A percentile compares a stretch with the other conserved stretches of the same genome.
Conservation (phyloP, 2,797 vertebrate genomes). For the Myotis vivesi region DNA sequence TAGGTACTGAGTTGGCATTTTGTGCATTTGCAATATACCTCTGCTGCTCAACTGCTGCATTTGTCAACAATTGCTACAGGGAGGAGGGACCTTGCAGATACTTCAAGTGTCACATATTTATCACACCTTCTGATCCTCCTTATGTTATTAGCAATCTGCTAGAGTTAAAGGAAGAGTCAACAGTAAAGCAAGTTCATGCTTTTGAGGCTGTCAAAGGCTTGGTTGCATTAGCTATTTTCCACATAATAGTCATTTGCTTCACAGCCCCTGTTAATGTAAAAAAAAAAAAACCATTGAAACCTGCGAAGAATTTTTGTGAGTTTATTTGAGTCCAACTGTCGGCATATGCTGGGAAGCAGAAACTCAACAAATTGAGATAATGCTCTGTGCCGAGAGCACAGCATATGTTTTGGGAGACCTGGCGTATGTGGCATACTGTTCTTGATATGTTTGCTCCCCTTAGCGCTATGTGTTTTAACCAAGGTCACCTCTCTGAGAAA, state of each 20-base stretch:
- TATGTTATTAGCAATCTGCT: slow-evolving; percentile 35
- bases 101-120: not conserved
- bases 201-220: not conserved
- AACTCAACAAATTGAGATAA: no score
- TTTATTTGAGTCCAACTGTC: no score
- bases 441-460: no score
- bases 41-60: not conserved
- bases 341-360: no score
- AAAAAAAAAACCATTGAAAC: no score
- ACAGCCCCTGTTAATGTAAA: not conserved
- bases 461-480: no score
- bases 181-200: not conserved
- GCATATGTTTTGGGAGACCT: no score
- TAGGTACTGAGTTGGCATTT: not conserved
- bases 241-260: not conserved
- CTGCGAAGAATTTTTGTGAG: no score
- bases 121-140: not conserved
- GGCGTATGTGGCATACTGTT: no score
- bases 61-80: not conserved
- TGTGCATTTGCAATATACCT: not conserved
- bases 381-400: no score
- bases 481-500: no score
- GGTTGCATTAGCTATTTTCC: not conserved
- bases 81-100: not conserved
- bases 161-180: slow-evolving; percentile 29